Evolutionary conservation across 2,888 invertebrate species (phyloP), one percentile per base, ranked within the genome.

Genomic region (Zelleria hepariella): DNA sequence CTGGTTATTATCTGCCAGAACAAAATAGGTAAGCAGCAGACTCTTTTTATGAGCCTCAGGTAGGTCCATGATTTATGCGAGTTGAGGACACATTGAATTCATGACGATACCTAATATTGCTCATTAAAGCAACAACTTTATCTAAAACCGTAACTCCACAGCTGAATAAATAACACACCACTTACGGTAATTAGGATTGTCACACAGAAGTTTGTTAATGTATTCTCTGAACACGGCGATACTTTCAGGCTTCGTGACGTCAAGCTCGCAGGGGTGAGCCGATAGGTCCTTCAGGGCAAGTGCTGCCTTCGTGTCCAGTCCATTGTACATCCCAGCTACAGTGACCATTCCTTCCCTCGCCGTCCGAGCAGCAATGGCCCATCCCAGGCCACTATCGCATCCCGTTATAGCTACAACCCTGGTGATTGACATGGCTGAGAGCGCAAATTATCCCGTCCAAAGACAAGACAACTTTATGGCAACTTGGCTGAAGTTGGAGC

Each of bases 361-460:
- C 6, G 91, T 80, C 65, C 93, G 90, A 23, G 92, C 87, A 0
- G 94, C 94, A 56, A 94, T 75, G 2, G 93, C 92, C 80, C 91
- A 95, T 59, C 96, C 96, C 18, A 96, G 88, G 2, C 96, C 96
- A 60, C 95, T 94, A 80, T 96, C 96, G 74, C 96, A 96, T 51
- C 96, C 96, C 6, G 95, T 95, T 65, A 96, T 92, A 20, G 95
- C 89, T 48, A 94, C 86, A 2, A 93, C 89, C 60, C 80, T 72
- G 10, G 68, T 80, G 57, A 77, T 8, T 5, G 27, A 20, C 55
- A 55, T 55, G 5, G 20, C 32, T 42, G 32, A 42, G 32, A 10
- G 32, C 10, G 15, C 32, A 42, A 42, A 15, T 42, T 42, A 42
- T 15, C 32, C 32, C 15, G 32, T 42, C 10, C 4, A 15, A 42